These are phyloP conservation scores for Balearica regulorum DNA, from an alignment of 2,797 vertebrate species.

Conservation along the genomic window DNA sequence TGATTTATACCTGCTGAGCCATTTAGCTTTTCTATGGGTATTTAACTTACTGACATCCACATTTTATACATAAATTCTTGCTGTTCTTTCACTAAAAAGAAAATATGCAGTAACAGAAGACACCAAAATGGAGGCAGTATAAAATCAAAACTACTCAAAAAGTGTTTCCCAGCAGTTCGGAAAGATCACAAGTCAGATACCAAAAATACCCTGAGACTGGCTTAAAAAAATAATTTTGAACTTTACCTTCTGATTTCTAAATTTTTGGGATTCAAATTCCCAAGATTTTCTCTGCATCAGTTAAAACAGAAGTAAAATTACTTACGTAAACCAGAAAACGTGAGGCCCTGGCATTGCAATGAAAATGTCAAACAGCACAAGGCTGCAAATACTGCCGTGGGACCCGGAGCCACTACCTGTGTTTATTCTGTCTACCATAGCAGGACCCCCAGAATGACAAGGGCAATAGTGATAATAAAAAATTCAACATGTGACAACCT, in stretches of 20 bases:
- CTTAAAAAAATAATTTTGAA: background rate
- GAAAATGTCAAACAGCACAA: background rate
- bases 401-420: background rate
- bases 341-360: background rate
- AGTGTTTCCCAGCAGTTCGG: background rate
- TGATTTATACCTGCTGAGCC: slow-evolving; percentile 10
- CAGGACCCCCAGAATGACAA: background rate
- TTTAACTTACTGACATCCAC: background rate
- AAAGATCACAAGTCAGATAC: background rate
- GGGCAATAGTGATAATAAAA: background rate
- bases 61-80: background rate
- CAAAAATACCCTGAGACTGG: background rate
- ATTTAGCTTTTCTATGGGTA: background rate
- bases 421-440: background rate
- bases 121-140: background rate
- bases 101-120: background rate
- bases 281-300: background rate
- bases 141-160: background rate
- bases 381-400: background rate
- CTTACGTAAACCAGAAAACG: background rate
- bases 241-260: background rate
- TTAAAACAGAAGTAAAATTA: background rate
- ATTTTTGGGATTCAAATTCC: background rate
- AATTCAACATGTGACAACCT: background rate
- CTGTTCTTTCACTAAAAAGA: background rate